These are phyloP conservation scores for Cebus imitator DNA, from an alignment of 2,113 vertebrate genomes.

Conservation along the genomic window DNA sequence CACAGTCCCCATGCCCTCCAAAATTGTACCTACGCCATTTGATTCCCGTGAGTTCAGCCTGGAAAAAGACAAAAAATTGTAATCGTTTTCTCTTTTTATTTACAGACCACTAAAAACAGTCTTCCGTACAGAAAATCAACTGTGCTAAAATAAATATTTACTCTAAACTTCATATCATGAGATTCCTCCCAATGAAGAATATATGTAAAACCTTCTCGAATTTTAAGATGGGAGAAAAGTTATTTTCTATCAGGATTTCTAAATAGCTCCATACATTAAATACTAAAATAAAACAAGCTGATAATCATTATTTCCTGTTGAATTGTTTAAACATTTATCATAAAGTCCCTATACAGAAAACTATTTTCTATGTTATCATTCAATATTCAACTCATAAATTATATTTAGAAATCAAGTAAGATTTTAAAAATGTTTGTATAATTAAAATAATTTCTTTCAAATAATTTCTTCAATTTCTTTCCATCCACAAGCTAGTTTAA, in stretches of 20 bases:
- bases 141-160: slow-evolving; percentile 39
- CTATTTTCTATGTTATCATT: background rate
- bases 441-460: slow-evolving; percentile 14
- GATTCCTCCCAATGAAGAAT: slow-evolving; percentile 34
- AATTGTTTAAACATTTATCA: background rate
- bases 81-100: slow-evolving; percentile 30
- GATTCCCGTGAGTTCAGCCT: slow-evolving; percentile 99
- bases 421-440: background rate
- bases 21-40: slow-evolving; percentile 99
- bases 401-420: slow-evolving; percentile 31
- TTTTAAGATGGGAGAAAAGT: background rate
- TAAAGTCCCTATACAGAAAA: background rate
- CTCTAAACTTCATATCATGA: background rate
- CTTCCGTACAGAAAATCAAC: slow-evolving; percentile 24
- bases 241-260: slow-evolving; percentile 33
- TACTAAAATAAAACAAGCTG: slow-evolving; percentile 21
- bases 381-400: background rate
- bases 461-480: background rate
- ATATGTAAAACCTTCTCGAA: background rate
- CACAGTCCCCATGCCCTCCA: slow-evolving; percentile 94
- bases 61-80: background rate
- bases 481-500: slow-evolving; percentile 32
- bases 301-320: background rate
- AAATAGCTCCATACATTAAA: slow-evolving; percentile 27
- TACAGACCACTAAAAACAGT: background rate